Base-by-base conservation (phyloP, 2,888 invertebrate species). In the Harmothoe impar region DNA sequence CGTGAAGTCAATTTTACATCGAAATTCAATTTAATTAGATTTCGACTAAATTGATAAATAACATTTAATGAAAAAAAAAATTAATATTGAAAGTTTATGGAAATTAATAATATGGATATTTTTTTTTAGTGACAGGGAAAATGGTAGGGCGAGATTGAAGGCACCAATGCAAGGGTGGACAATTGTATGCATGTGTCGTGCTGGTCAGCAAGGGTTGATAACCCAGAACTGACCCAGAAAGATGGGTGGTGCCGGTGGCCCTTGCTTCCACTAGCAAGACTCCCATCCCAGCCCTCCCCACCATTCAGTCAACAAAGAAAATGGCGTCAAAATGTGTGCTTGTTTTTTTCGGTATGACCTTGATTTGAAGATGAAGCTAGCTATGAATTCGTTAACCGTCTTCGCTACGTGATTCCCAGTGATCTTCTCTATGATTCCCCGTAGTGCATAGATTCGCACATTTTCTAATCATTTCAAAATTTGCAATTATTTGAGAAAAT, bases 291-390 rank as follows among this genome's bases (percentile, higher is more conserved):
- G 43, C 35, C 33, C 43, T 43, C 81, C 0, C 35, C n/a, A 81
- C 43, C 17, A 33, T 25, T 35, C 15, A 10, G 43, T 31, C 81
- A 17, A 81, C 81, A 81, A 81, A 81, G 81, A 81, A 81, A 35
- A 81, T 81, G 81, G 81, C 81, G 81, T 43, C 81, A 7, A 43
- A 81, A 35, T 81, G 33, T 81, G 81, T 81, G 81, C 81, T 81
- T 81, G 81, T 81, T 33, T 81, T 81, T 81, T 81, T 81, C 81
- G 1, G 81, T 1, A 81, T 5, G 0, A 33, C 17, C 35, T 3
- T 35, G n/a, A 35, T 17, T 35, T 81, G 33, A 15, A 33, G 3
- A 81, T 81, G 81, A 81, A 81, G 10, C 5, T 1, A 15, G 31
- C 17, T 25, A 25, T 3, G 25, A 29, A 72, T 15, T 62, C 3